Evolutionary conservation across 2,888 invertebrate genomes (phyloP).

Genomic region (Lasioglossum figueresi): DNA sequence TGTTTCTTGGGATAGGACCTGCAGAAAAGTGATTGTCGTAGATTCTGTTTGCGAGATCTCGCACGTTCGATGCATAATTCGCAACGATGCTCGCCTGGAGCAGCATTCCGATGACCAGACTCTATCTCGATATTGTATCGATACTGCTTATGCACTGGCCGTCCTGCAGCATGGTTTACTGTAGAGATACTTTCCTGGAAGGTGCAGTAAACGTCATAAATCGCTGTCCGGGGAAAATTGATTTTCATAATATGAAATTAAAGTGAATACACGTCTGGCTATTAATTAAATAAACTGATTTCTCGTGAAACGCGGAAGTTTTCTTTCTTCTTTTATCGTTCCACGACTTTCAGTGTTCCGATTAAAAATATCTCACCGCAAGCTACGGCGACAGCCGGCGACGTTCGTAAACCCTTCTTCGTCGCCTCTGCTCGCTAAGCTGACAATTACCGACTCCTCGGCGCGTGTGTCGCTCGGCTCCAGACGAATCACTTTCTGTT

Average conservation of each 20-base stretch:
- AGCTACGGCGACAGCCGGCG: not conserved
- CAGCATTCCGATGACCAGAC: constrained; percentile 44
- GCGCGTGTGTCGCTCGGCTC: not conserved
- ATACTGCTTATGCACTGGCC: constrained; percentile 47
- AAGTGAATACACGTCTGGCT: not conserved
- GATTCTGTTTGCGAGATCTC: constrained; percentile 65
- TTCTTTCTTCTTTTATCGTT: too few relatives aligned
- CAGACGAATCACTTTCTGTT: not conserved
- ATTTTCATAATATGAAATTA: not conserved
- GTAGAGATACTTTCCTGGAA: constrained; percentile 35
- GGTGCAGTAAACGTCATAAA: constrained; percentile 3
- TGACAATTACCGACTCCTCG: not conserved
- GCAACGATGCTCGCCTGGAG: constrained; percentile 49
- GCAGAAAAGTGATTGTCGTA: constrained; percentile 68
- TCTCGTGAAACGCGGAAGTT: not conserved
- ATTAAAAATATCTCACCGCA: not conserved
- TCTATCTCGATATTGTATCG: constrained; percentile 58
- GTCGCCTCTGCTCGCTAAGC: not conserved
- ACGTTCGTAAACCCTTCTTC: not conserved
- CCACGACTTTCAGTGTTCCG: not conserved
- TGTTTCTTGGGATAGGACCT: not conserved
- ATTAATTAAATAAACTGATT: not conserved
- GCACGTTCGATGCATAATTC: constrained; percentile 77
- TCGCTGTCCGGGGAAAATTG: not conserved
- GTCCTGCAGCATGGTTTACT: constrained; percentile 36